Percentiles rank a stretch among this genome's conserved stretches.
phyloP scores from a whole-genome alignment of 2,797 vertebrate genomes.

The Malurus leucopterus region DNA sequence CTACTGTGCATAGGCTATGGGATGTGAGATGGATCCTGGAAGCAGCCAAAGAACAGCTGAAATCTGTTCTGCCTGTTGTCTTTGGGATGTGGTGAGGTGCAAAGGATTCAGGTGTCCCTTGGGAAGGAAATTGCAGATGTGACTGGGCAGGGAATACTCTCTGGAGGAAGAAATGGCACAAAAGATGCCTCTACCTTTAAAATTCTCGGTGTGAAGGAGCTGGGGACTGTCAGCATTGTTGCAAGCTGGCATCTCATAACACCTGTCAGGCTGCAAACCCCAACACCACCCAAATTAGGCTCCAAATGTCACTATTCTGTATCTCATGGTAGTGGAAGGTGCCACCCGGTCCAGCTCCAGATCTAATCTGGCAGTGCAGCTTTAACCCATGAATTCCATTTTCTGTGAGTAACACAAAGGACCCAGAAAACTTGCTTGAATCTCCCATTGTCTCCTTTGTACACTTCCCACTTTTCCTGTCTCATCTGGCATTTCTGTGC shows the following conservation, averaged over 20 bases:
- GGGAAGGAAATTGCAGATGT: neutral
- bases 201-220: neutral
- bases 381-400: neutral
- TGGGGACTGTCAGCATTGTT: neutral
- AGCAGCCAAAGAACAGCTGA: neutral
- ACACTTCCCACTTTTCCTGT: neutral
- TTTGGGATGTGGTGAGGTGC: accelerated
- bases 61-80: neutral
- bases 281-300: neutral
- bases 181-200: neutral
- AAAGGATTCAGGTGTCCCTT: neutral
- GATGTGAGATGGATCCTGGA: neutral
- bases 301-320: neutral
- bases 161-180: neutral
- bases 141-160: neutral
- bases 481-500: neutral
- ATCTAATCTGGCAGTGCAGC: neutral
- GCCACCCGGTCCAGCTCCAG: neutral
- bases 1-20: neutral
- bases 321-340: neutral
- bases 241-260: neutral
- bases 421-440: neutral
- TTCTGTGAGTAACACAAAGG: neutral
- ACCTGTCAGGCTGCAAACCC: neutral
- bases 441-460: slow-evolving; percentile 10